Conservation (phyloP, 1,140 invertebrate genomes). For the Micrasema minimum region DNA sequence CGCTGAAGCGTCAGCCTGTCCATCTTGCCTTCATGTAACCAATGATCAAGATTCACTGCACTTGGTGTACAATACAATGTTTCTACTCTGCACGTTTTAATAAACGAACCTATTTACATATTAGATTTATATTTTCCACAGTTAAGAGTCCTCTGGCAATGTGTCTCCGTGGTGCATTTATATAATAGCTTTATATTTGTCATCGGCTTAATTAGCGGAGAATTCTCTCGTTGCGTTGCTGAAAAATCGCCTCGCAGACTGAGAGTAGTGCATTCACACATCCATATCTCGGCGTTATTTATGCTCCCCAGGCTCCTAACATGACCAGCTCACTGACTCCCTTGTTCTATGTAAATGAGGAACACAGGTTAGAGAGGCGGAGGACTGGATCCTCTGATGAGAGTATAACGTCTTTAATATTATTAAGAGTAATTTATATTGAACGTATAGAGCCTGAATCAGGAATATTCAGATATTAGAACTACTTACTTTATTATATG, state of each 20-base stretch:
- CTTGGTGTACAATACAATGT: too few species aligned
- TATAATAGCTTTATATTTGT: conserved; percentile 40
- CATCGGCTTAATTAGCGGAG: conserved; percentile 44
- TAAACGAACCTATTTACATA: too few species aligned
- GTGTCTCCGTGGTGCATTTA: conserved; percentile 27
- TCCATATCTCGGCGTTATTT: conserved; percentile 36
- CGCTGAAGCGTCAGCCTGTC: too few species aligned
- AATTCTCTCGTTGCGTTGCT: conserved; percentile 26
- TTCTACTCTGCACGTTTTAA: too few species aligned
- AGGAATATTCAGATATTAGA: too few species aligned
- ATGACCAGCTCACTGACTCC: conserved; percentile 12
- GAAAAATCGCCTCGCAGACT: not conserved
- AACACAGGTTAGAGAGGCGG: conserved; percentile 14
- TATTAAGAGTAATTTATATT: too few species aligned
- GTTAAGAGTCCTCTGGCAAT: not conserved
- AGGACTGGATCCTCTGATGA: not conserved
- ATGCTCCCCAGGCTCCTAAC: conserved; percentile 24
- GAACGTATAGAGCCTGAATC: too few species aligned
- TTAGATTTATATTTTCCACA: too few species aligned
- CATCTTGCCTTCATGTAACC: too few species aligned
- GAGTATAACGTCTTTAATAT: too few species aligned
- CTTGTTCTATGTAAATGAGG: conserved; percentile 35
- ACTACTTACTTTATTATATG: too few species aligned
- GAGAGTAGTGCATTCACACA: not conserved
- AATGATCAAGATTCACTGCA: too few species aligned